phyloP scores from a whole-genome alignment of 2,888 invertebrate species.

The Xanthorhoe spadicearia region DNA sequence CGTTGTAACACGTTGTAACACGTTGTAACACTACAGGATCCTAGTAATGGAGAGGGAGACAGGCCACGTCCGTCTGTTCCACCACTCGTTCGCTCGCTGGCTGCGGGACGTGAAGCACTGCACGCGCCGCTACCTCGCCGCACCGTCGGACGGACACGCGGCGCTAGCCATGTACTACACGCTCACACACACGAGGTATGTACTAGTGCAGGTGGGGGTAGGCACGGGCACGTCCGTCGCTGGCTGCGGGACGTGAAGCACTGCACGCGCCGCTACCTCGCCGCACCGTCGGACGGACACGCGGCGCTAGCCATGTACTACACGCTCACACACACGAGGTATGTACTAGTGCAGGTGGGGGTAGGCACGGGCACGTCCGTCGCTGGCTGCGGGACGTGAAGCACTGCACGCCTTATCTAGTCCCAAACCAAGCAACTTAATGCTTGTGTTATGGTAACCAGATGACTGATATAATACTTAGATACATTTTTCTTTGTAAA shows the following conservation, averaged over 20 bases:
- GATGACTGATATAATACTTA: no score
- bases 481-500: no score
- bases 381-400: no score
- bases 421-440: no score
- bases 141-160: constrained; percentile 94
- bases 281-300: constrained; percentile 91
- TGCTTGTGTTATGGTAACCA: no score
- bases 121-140: constrained; percentile 96
- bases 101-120: constrained; percentile 98
- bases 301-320: constrained; percentile 94
- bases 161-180: constrained; percentile 94
- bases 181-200: constrained; percentile 86
- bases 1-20: no score
- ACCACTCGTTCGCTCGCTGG: constrained; percentile 98
- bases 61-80: constrained; percentile 90
- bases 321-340: constrained; percentile 87
- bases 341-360: no score
- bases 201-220: no score
- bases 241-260: constrained; percentile 86
- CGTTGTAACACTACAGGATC: no score
- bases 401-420: no score
- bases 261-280: constrained; percentile 66
- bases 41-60: constrained; percentile 84
- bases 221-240: no score
- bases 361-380: no score